Evolutionary conservation across 2,113 vertebrate genomes (phyloP).

Genomic region (Pseudorasbora parva): DNA sequence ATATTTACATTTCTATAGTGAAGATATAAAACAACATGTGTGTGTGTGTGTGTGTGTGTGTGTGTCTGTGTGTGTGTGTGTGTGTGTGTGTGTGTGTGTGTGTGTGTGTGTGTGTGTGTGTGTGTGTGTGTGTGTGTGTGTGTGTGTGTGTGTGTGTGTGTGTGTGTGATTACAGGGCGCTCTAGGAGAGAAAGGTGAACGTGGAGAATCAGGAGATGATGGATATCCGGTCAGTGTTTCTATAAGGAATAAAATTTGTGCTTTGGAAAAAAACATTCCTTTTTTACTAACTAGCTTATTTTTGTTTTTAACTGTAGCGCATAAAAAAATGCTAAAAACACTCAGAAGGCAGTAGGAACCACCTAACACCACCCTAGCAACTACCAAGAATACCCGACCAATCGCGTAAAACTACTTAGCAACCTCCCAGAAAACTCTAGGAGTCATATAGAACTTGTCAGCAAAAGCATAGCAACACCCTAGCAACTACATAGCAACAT

Average conservation of each 20-base stretch:
- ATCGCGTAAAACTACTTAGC: too few relatives aligned
- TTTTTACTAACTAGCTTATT: too few relatives aligned
- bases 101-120: conserved; percentile 64
- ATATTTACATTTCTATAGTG: not conserved
- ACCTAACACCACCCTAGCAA: not conserved
- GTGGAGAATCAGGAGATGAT: conserved; percentile 86
- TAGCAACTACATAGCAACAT: too few relatives aligned
- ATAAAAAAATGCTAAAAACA: not conserved
- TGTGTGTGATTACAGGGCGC: conserved; percentile 80
- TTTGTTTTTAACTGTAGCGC: too few relatives aligned
- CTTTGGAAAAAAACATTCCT: not conserved
- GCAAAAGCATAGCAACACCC: too few relatives aligned
- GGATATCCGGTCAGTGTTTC: conserved; percentile 87
- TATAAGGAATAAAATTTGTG: not conserved
- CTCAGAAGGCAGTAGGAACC: too few relatives aligned
- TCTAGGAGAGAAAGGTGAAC: conserved; percentile 85
- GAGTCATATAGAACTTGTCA: too few relatives aligned
- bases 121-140: conserved; percentile 67
- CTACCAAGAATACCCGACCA: not conserved
- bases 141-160: conserved; percentile 61
- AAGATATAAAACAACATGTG: conserved; percentile 10
- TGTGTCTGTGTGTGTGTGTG: conserved; percentile 58
- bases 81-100: conserved; percentile 65
- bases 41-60: not conserved
- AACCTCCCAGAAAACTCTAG: too few relatives aligned